A percentile compares a stretch with the other conserved stretches of the same genome.
Conservation (phyloP, 2,113 vertebrate genomes). For the Oenanthe oenanthe region DNA sequence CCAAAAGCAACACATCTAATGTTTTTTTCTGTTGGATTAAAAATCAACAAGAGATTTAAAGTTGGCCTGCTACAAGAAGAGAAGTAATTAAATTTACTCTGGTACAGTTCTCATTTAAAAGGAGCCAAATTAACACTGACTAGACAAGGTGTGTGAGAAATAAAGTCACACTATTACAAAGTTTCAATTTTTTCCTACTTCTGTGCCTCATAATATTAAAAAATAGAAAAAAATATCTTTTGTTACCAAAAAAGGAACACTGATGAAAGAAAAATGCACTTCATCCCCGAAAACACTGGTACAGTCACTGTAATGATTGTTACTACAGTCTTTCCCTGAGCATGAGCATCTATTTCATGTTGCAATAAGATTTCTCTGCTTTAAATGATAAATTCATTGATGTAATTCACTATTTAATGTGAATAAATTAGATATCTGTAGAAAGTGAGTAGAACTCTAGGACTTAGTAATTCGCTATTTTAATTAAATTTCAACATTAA, state of each 20-base stretch:
- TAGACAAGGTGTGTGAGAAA: not conserved
- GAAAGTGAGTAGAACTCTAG: not conserved
- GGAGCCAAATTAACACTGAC: not conserved
- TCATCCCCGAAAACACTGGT: not conserved
- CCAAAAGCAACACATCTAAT: slow-evolving; percentile 56
- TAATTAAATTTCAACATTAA: not conserved
- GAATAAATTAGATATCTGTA: not conserved
- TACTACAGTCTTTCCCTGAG: not conserved
- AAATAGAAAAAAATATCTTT: not conserved
- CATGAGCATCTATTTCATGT: not conserved
- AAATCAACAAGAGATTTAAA: slow-evolving; percentile 62
- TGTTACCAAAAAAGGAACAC: not conserved
- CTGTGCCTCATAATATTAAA: not conserved
- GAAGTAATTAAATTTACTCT: slow-evolving; percentile 35
- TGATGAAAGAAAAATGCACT: not conserved
- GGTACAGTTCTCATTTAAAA: slow-evolving; percentile 10
- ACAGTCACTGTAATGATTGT: not conserved
- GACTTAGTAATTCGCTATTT: not conserved
- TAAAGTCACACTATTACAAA: not conserved
- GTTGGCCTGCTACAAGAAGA: slow-evolving; percentile 10
- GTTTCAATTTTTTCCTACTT: not conserved
- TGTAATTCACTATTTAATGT: not conserved
- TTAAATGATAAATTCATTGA: not conserved
- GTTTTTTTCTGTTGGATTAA: slow-evolving; percentile 60
- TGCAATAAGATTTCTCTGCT: not conserved